A percentile compares a stretch with the other conserved stretches of the same genome.
Conservation (phyloP, 1,140 invertebrate species). For the Gonioctena quinquepunctata region DNA sequence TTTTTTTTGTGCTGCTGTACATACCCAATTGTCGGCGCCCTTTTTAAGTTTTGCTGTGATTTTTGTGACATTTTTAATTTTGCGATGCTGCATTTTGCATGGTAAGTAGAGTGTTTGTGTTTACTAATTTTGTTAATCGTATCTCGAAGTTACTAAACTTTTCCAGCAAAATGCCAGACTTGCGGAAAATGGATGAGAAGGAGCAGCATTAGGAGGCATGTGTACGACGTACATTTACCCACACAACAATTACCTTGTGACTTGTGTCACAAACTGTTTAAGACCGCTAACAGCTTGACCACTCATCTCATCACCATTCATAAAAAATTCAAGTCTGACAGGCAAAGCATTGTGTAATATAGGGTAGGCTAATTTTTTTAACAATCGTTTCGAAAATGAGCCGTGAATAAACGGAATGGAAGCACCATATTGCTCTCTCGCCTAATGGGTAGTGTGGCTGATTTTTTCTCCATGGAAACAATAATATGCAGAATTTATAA, state of each 20-base stretch:
- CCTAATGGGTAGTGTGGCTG: no score
- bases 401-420: no score
- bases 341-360: no score
- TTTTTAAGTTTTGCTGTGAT: conserved; percentile 33
- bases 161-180: conserved; percentile 38
- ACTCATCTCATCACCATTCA: conserved; percentile 45
- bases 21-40: not conserved
- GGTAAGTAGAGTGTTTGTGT: conserved; percentile 46
- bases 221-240: conserved; percentile 41
- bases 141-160: conserved; percentile 27
- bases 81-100: conserved; percentile 37
- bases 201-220: conserved; percentile 43
- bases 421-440: no score
- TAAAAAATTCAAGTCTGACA: conserved; percentile 37
- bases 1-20: not conserved
- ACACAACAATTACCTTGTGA: conserved; percentile 38
- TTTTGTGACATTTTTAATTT: conserved; percentile 28
- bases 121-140: conserved; percentile 31
- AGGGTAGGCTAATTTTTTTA: no score
- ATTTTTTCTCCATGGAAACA: no score
- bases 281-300: conserved; percentile 43
- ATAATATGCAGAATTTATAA: no score
- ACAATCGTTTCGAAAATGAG: no score
- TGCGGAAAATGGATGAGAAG: conserved; percentile 45
- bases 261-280: conserved; percentile 46